phyloP scores from a whole-genome alignment of 2,888 invertebrate species.

The Cephus spinipes region DNA sequence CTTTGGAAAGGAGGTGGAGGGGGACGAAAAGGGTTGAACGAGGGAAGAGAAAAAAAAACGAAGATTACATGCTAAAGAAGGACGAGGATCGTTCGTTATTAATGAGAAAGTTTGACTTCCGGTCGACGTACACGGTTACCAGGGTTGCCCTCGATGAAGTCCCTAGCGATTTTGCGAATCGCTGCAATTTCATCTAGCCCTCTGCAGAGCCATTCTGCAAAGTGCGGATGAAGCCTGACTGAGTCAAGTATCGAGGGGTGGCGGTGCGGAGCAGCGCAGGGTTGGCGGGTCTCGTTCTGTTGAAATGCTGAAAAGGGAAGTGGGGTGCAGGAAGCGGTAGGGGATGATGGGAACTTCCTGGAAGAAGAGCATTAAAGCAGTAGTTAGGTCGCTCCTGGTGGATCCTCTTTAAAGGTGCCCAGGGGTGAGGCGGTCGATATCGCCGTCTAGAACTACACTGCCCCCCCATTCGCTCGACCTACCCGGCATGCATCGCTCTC shows the following conservation, averaged over 20 bases:
- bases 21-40: no score
- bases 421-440: constrained; percentile 42
- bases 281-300: neutral
- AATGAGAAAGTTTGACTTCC: neutral
- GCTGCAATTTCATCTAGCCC: neutral
- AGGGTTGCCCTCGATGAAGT: neutral
- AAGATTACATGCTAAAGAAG: neutral
- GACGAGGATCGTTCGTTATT: neutral
- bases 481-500: constrained; percentile 12
- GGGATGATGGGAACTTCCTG: constrained; percentile 1
- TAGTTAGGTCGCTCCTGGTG: constrained; percentile 29
- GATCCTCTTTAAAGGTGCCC: constrained; percentile 44
- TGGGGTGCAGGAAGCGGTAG: neutral
- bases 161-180: neutral
- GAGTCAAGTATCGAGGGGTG: neutral
- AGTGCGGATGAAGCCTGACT: neutral
- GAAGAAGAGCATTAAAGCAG: constrained; percentile 33
- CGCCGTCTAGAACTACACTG: constrained; percentile 46
- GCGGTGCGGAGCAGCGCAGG: neutral
- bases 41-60: neutral
- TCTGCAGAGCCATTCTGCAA: neutral
- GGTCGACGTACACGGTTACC: neutral
- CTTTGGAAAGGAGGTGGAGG: neutral
- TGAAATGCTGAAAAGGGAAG: neutral
- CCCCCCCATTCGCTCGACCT: neutral